A percentile compares a stretch with the other conserved stretches of the same genome.
These are phyloP conservation scores for Cistogaster globosa DNA, from an alignment of 2,888 invertebrate species.

Conservation along the genomic window DNA sequence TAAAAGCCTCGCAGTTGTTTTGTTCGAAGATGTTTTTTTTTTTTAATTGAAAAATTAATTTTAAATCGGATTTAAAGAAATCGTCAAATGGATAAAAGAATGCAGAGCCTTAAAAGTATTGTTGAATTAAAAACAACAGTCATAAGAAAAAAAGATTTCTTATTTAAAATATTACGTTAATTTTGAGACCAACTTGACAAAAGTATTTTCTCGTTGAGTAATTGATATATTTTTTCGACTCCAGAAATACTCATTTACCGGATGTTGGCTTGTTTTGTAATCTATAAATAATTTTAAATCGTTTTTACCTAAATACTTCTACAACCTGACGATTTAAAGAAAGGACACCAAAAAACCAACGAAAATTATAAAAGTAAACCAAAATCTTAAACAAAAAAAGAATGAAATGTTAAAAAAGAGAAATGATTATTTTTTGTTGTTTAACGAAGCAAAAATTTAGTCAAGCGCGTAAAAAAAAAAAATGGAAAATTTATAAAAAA, in stretches of 20 bases:
- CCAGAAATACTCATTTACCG: background rate
- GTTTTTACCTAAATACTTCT: background rate
- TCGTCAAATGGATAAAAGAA: no score
- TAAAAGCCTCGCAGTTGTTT: no score
- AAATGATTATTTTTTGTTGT: constrained; percentile 68
- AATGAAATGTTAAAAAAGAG: constrained; percentile 36
- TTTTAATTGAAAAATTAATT: no score
- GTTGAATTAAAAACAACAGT: no score
- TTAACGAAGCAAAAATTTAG: constrained; percentile 72
- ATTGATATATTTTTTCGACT: background rate
- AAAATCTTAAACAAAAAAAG: constrained; percentile 27
- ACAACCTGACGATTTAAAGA: background rate
- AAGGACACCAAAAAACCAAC: constrained; percentile 2
- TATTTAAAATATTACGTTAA: no score
- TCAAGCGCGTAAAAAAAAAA: constrained; percentile 58
- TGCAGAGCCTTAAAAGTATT: no score
- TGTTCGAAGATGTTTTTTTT: no score
- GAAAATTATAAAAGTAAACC: constrained; percentile 21
- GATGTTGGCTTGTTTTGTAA: background rate
- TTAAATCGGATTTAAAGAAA: no score
- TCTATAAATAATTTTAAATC: no score
- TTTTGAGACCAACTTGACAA: no score
- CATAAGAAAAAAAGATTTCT: no score
- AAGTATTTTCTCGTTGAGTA: no score
- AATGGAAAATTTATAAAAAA: constrained; percentile 10